phyloP scores from a whole-genome alignment of 2,797 vertebrate genomes.

The Vespertilio murinus region DNA sequence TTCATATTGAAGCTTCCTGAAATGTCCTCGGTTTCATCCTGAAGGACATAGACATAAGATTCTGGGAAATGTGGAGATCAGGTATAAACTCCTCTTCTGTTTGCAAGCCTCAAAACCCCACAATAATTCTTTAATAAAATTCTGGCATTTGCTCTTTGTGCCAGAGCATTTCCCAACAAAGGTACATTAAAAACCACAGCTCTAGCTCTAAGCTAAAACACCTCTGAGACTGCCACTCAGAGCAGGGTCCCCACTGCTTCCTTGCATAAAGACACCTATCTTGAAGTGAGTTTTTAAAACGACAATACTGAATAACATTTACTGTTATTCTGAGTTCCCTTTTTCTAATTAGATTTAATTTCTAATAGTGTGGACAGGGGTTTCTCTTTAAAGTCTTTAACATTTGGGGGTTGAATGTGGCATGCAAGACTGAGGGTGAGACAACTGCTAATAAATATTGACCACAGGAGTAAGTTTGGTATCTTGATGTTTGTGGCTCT shows the following conservation, averaged over 20 bases:
- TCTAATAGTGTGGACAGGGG: neutral
- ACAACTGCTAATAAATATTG: neutral
- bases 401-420: neutral
- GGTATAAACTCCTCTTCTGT: neutral
- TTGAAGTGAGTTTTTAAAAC: neutral
- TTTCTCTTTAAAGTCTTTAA: neutral
- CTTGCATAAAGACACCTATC: neutral
- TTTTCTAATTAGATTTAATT: neutral
- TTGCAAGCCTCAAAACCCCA: slow-evolving; percentile 46
- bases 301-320: neutral
- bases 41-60: slow-evolving; percentile 38
- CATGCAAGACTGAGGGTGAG: neutral
- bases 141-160: slow-evolving; percentile 62
- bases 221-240: neutral
- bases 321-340: neutral
- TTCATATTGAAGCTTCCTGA: neutral
- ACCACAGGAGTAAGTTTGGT: neutral
- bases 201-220: neutral
- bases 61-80: slow-evolving; percentile 52
- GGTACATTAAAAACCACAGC: slow-evolving; percentile 75
- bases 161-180: slow-evolving; percentile 69
- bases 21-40: slow-evolving; percentile 47
- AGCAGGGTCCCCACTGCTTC: too few relatives aligned
- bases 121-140: slow-evolving; percentile 68
- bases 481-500: neutral